A percentile compares a stretch with the other conserved stretches of the same genome.
Conservation (phyloP, 2,113 vertebrate species). For the Empidonax alnorum region DNA sequence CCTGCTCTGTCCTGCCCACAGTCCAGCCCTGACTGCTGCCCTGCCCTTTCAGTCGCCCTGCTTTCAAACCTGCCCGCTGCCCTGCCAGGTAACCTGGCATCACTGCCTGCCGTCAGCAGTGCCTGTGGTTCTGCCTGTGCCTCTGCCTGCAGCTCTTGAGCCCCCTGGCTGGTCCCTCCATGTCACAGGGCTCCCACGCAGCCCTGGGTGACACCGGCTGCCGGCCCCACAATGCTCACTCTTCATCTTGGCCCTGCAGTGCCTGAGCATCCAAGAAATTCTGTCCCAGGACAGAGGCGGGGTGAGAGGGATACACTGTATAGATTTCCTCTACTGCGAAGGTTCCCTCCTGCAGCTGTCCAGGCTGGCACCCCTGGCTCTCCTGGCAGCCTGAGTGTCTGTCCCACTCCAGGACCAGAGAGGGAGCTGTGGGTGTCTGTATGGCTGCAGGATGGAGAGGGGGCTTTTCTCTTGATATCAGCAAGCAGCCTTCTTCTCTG, state of each 20-base stretch:
- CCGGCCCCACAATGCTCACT: accelerated
- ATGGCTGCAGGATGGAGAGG: not conserved
- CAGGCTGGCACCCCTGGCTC: not conserved
- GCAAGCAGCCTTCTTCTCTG: not conserved
- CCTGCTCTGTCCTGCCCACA: not conserved
- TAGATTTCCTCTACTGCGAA: not conserved
- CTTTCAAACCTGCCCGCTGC: not conserved
- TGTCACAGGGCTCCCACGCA: not conserved
- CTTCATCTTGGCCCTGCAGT: not conserved
- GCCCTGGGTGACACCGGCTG: not conserved
- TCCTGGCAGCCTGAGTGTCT: not conserved
- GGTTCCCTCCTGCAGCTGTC: not conserved
- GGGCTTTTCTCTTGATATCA: not conserved
- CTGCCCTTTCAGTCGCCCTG: not conserved
- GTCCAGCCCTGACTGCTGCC: not conserved
- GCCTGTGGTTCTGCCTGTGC: not conserved
- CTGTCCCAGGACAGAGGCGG: not conserved
- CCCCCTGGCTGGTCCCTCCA: not conserved
- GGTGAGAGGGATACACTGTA: not conserved
- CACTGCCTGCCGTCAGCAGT: not conserved
- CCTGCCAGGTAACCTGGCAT: too few relatives aligned
- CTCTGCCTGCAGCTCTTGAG: not conserved
- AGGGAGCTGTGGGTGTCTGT: not conserved
- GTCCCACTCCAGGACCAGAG: accelerated
- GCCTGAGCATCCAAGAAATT: not conserved